These are phyloP conservation scores for Hozukius guyotensis DNA, from an alignment of 2,797 vertebrate species.

Conservation along the genomic window DNA sequence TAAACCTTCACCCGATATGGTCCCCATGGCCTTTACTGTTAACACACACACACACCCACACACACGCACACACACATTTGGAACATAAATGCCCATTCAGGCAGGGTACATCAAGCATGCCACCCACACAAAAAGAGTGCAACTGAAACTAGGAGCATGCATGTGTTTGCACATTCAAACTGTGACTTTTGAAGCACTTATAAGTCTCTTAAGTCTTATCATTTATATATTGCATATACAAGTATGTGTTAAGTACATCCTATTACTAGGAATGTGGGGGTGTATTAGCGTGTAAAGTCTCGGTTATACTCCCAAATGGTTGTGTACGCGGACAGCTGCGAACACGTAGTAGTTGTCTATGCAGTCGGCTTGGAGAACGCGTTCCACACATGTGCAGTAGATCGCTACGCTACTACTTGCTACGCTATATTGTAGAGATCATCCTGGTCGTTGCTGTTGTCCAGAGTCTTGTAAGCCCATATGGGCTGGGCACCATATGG, in stretches of 20 bases:
- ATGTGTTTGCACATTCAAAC: background rate
- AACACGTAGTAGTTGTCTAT: too few relatives aligned
- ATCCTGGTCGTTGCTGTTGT: background rate
- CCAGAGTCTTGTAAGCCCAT: background rate
- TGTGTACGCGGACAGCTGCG: too few relatives aligned
- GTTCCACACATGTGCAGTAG: too few relatives aligned
- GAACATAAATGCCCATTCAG: background rate
- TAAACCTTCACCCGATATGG: conserved; percentile 48
- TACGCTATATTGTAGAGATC: background rate
- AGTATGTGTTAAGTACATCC: background rate
- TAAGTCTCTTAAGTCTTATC: background rate
- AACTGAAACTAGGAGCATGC: conserved; percentile 2
- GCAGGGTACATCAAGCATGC: background rate
- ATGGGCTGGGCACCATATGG: too few relatives aligned
- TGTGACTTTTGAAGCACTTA: background rate
- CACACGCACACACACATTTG: background rate
- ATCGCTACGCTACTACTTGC: background rate
- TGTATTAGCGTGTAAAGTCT: background rate
- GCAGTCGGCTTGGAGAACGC: too few relatives aligned
- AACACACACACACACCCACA: conserved; percentile 18
- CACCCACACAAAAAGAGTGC: conserved; percentile 4
- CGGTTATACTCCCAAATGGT: too few relatives aligned
- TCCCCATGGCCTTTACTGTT: conserved; percentile 22
- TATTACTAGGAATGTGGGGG: background rate
- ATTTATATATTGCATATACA: background rate